Evolutionary conservation across 1,140 invertebrate genomes (phyloP).

Genomic region (Tenebrio molitor): DNA sequence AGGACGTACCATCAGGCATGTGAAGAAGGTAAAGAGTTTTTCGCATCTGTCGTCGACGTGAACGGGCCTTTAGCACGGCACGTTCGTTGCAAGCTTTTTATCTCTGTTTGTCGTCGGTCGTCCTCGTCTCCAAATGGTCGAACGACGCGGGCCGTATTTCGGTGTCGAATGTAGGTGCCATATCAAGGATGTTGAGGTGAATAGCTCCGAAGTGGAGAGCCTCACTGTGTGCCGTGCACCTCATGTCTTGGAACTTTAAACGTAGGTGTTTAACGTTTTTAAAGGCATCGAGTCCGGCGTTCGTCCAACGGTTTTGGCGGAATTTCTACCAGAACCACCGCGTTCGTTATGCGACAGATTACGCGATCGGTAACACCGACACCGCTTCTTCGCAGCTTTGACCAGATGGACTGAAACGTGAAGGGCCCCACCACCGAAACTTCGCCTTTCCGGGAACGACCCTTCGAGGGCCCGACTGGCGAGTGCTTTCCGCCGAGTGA

Average conservation of each 20-base stretch:
- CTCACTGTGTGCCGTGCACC: constrained; percentile 14
- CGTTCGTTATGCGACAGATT: background rate
- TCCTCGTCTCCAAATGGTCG: constrained; percentile 40
- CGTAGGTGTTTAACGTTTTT: constrained; percentile 41
- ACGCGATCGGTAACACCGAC: too few species aligned
- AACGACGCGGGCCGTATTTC: constrained; percentile 50
- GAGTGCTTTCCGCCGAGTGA: too few species aligned
- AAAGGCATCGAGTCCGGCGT: constrained; percentile 6
- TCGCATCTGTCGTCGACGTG: background rate
- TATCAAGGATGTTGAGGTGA: constrained; percentile 58
- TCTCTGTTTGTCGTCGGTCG: constrained; percentile 35
- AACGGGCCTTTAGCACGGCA: constrained; percentile 27
- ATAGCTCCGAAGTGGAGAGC: constrained; percentile 44
- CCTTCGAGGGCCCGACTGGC: too few species aligned
- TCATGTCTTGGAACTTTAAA: constrained; percentile 42
- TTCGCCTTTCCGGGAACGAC: too few species aligned
- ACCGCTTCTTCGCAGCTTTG: too few species aligned
- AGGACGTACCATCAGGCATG: constrained; percentile 30
- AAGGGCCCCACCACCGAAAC: too few species aligned
- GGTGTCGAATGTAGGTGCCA: constrained; percentile 56
- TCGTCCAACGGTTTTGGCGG: constrained; percentile 26
- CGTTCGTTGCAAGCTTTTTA: constrained; percentile 20
- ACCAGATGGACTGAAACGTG: too few species aligned
- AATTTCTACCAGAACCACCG: constrained; percentile 5
- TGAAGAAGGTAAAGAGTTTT: constrained; percentile 43